Evolutionary conservation across 2,797 vertebrate species (phyloP).

Genomic region (Danio aesculapii): DNA sequence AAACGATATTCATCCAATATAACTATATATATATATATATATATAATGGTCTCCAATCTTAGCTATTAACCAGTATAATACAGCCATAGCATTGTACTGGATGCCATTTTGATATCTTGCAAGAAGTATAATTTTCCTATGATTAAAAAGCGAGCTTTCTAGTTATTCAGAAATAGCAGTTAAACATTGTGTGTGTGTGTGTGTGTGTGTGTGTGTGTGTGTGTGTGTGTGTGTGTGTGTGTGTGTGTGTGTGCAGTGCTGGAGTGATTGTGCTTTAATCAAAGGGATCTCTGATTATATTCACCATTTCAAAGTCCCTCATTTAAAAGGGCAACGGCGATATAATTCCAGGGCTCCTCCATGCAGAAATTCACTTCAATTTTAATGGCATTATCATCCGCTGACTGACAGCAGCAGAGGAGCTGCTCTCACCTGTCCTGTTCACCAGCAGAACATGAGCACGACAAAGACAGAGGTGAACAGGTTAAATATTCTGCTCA

Average conservation of each 20-base stretch:
- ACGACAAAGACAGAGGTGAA: slow-evolving; percentile 9
- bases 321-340: slow-evolving; percentile 47
- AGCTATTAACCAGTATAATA: neutral
- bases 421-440: slow-evolving; percentile 22
- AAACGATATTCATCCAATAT: neutral
- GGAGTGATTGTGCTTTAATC: slow-evolving; percentile 56
- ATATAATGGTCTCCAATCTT: neutral
- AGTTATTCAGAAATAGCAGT: neutral
- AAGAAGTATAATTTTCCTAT: neutral
- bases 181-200: slow-evolving; percentile 1
- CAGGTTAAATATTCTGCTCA: neutral
- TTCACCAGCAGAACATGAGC: neutral
- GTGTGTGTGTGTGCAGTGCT: neutral
- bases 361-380: slow-evolving; percentile 10
- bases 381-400: slow-evolving; percentile 51
- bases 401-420: slow-evolving; percentile 48
- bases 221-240: too few relatives aligned
- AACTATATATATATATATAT: neutral
- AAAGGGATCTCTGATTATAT: slow-evolving; percentile 54
- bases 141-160: neutral
- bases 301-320: slow-evolving; percentile 46
- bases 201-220: too few relatives aligned
- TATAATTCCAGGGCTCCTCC: slow-evolving; percentile 26
- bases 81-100: neutral
- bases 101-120: neutral